Evolutionary conservation across 1,140 invertebrate genomes (phyloP).

Genomic region (Drosophila bocki): DNA sequence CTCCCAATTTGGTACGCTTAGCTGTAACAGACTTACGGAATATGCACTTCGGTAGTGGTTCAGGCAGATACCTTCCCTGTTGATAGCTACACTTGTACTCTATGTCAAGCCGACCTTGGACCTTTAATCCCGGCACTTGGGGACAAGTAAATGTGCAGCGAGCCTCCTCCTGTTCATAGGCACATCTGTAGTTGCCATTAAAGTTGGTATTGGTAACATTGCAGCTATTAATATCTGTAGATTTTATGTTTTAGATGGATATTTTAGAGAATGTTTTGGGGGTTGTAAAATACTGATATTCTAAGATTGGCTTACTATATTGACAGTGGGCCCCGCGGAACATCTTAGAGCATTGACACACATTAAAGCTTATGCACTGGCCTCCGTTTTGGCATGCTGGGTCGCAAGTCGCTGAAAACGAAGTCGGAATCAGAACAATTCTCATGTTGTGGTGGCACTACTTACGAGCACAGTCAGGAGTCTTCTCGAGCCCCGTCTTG

Average conservation of each 20-base stretch:
- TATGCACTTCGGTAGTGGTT: constrained; percentile 90
- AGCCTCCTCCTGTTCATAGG: constrained; percentile 87
- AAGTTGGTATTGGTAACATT: constrained; percentile 86
- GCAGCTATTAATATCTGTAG: constrained; percentile 57
- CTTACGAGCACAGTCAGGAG: constrained; percentile 89
- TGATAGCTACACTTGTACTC: constrained; percentile 90
- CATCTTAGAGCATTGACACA: constrained; percentile 91
- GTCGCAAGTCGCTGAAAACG: constrained; percentile 88
- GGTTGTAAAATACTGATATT: too few relatives aligned
- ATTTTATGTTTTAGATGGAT: too few relatives aligned
- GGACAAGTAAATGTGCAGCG: constrained; percentile 90
- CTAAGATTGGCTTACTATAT: constrained; percentile 87
- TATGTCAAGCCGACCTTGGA: constrained; percentile 79
- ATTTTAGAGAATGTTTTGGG: too few relatives aligned
- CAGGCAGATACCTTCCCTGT: constrained; percentile 89
- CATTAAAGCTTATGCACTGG: constrained; percentile 90
- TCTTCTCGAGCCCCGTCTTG: constrained; percentile 85
- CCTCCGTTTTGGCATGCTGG: constrained; percentile 92
- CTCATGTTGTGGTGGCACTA: constrained; percentile 11
- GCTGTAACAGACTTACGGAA: constrained; percentile 86
- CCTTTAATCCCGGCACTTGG: constrained; percentile 86
- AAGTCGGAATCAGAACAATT: background rate
- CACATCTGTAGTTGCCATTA: constrained; percentile 91
- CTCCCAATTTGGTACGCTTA: too few relatives aligned
- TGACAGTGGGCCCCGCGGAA: constrained; percentile 91